Evolutionary conservation across 2,888 invertebrate species (phyloP), one percentile per base, ranked within the genome.

Genomic region (Deroplatys truncata): DNA sequence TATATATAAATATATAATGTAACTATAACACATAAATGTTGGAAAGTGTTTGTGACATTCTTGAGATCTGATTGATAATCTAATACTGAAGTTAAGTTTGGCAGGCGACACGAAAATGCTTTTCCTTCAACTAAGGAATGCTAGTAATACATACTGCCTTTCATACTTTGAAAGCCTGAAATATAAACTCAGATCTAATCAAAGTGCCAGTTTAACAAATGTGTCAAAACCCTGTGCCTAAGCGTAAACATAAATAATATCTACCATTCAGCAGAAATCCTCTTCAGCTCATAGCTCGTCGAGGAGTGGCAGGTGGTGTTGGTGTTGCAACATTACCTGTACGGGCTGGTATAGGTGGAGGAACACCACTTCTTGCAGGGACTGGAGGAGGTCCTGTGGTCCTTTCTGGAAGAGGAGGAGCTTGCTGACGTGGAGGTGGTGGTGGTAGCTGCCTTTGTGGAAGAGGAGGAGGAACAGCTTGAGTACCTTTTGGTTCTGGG

Each of bases 291-390:
- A 86, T 82, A 56, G 88, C 88, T 83, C 88, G 28, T 43, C 90
- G 88, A 15, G 90, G 90, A 28, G 89, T 89, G 28, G 84, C 43
- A 20, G 90, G 88, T 28, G 90, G 90, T n/a, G 89, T 89, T 49
- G 86, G 56, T n/a, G 29, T 86, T 20, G 86, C 8, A 16, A 25
- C 31, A 31, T 72, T 86, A 1, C 82, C 82, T 35, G 95, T 95
- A 90, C 95, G 93, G 0, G 95, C 95, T 1, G 96, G 96, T 49
- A 95, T 94, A 0, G 95, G 95, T 2, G 95, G 95, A 1, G 95
- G 95, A 83, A 92, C 92, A 29, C 92, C 93, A 72, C 89, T 88
- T 83, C 91, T 90, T 85, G 31, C 92, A 25, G 92, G 95, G 29
- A 92, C 94, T 91, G 93, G 94, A 88, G 93, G 94, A 90, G 28